A percentile compares a stretch with the other conserved stretches of the same genome.
phyloP scores from a whole-genome alignment of 2,888 invertebrate genomes.

The Nomada fabriciana region DNA sequence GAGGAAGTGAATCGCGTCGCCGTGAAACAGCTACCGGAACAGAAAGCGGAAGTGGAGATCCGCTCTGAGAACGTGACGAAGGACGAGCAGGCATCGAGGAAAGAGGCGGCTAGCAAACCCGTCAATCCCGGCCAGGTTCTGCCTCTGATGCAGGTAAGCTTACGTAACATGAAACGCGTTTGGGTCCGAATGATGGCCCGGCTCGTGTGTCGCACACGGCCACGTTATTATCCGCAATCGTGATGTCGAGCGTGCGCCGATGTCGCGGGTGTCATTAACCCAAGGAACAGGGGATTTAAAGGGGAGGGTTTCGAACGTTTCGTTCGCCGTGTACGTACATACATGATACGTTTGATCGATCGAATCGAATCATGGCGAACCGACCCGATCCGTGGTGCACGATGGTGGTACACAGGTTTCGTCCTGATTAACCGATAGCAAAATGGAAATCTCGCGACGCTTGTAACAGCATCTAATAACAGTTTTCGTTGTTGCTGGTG shows the following conservation, averaged over 20 bases:
- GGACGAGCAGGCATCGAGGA: conserved; percentile 27
- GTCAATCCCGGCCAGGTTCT: conserved; percentile 59
- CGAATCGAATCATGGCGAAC: conserved; percentile 14
- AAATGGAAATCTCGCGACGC: too few species aligned
- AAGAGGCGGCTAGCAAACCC: conserved; percentile 25
- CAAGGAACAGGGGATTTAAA: background rate
- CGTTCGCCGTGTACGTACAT: too few species aligned
- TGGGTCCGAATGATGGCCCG: background rate
- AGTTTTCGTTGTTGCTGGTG: conserved; percentile 8
- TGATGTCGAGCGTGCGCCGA: conserved; percentile 22
- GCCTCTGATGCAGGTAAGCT: conserved; percentile 77
- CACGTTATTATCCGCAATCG: conserved; percentile 12
- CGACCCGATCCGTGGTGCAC: background rate
- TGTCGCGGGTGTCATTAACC: conserved; percentile 41
- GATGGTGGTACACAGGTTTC: background rate
- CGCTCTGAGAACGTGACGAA: background rate
- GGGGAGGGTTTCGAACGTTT: background rate
- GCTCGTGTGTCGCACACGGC: conserved; percentile 12
- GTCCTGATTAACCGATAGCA: too few species aligned
- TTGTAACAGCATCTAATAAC: background rate
- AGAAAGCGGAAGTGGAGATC: conserved; percentile 16
- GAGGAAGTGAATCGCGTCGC: conserved; percentile 40
- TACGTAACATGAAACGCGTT: conserved; percentile 59
- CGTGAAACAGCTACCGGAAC: conserved; percentile 26
- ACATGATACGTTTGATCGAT: conserved; percentile 5